Percentiles rank a stretch among this genome's conserved stretches.
phyloP scores from a whole-genome alignment of 2,113 vertebrate genomes.

The Hemicordylus capensis region DNA sequence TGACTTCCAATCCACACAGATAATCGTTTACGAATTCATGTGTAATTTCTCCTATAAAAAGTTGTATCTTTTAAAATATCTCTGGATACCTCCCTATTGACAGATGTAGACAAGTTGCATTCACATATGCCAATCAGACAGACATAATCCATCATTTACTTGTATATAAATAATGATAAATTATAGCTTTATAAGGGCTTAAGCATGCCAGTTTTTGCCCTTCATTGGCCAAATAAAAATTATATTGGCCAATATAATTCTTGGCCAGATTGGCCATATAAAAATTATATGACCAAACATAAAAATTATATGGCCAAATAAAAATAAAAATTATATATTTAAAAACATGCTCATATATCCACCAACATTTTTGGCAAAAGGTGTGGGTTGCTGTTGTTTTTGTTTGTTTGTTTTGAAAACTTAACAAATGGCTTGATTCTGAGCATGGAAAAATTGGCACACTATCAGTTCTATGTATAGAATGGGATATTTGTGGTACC shows the following conservation, averaged over 20 bases:
- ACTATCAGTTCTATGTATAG: neutral
- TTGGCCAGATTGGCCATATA: no score
- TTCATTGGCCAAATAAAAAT: neutral
- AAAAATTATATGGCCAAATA: no score
- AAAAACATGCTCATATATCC: neutral
- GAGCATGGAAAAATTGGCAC: neutral
- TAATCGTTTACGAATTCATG: neutral
- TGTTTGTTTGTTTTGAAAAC: neutral
- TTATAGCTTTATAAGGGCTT: neutral
- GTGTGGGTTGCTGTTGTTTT: neutral
- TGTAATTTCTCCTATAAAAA: neutral
- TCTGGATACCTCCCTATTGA: neutral
- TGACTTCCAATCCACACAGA: neutral
- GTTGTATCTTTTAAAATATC: neutral
- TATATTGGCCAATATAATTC: no score
- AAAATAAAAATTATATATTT: no score
- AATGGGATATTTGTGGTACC: neutral
- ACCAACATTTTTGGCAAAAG: neutral
- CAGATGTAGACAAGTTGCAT: neutral
- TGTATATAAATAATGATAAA: no score
- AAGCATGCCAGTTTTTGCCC: neutral
- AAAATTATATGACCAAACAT: no score
- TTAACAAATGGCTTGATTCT: neutral
- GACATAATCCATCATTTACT: neutral
- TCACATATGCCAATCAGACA: neutral